Evolutionary conservation across 2,113 vertebrate species (phyloP).

Genomic region (Lipophrys pholis): DNA sequence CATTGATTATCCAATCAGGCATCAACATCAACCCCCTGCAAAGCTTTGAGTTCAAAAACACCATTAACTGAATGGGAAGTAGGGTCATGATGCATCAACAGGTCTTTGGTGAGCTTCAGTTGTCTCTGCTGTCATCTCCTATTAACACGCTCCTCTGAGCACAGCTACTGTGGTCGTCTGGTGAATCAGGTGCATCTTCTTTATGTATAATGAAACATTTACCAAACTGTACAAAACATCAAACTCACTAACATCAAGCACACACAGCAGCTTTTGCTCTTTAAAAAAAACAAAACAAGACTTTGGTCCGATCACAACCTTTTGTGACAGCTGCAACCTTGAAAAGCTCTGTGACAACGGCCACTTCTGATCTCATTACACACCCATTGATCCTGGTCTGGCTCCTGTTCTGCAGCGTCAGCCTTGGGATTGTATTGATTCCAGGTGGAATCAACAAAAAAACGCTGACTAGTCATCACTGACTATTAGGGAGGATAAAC

Average conservation of each 20-base stretch:
- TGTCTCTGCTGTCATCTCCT: conserved; percentile 7
- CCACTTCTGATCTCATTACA: conserved; percentile 65
- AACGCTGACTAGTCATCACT: conserved; percentile 52
- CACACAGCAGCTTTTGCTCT: no score
- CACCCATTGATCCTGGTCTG: conserved; percentile 60
- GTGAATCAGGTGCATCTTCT: not conserved
- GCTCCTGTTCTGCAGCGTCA: conserved; percentile 65
- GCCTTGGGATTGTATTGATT: conserved; percentile 61
- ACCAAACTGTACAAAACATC: not conserved
- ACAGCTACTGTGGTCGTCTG: not conserved
- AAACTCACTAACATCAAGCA: not conserved
- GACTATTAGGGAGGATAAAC: conserved; percentile 54
- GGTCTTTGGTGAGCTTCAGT: conserved; percentile 20
- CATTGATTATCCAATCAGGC: conserved; percentile 51
- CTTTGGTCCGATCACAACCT: not conserved
- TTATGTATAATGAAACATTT: not conserved
- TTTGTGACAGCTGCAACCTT: conserved; percentile 42
- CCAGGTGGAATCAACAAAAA: conserved; percentile 62
- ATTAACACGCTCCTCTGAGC: not conserved
- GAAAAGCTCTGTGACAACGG: conserved; percentile 19
- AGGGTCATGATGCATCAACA: conserved; percentile 32
- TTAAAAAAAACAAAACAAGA: no score
- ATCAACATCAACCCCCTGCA: conserved; percentile 10
- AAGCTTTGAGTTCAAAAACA: conserved; percentile 55
- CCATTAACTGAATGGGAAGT: conserved; percentile 48